These are phyloP conservation scores for Sipha flava DNA, from an alignment of 1,140 invertebrate genomes.

Conservation along the genomic window DNA sequence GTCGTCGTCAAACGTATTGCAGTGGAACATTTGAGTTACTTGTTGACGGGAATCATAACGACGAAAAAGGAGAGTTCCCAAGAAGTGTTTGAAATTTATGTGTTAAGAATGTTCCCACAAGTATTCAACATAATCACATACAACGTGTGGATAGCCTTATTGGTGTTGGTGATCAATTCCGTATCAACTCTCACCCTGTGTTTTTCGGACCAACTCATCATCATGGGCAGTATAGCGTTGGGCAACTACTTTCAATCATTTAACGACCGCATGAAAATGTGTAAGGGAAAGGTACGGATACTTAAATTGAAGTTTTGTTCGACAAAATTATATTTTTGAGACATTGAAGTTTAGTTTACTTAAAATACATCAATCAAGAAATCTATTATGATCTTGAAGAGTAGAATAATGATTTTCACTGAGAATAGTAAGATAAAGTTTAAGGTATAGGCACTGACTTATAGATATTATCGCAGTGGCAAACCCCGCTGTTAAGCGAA, in stretches of 20 bases:
- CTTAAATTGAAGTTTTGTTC: not conserved
- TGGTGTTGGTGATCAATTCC: conserved; percentile 25
- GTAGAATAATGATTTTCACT: no score
- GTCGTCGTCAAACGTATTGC: no score
- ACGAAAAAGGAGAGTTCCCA: not conserved
- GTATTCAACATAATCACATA: conserved; percentile 26
- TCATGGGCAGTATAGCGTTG: conserved; percentile 33
- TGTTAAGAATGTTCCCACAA: conserved; percentile 30
- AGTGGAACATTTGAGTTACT: conserved; percentile 32
- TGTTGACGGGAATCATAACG: conserved; percentile 14
- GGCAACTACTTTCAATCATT: conserved; percentile 33
- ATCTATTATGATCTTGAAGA: no score
- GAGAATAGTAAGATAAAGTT: no score
- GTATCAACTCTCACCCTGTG: conserved; percentile 27
- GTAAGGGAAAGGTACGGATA: conserved; percentile 21
- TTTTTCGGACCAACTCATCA: conserved; percentile 33
- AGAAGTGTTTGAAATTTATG: conserved; percentile 30
- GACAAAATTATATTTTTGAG: no score
- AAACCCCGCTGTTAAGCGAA: no score
- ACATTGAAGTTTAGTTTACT: no score
- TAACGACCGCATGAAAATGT: conserved; percentile 5
- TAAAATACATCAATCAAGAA: no score
- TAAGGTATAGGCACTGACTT: not conserved
- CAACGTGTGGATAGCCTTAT: conserved; percentile 25
- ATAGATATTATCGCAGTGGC: not conserved